A percentile compares a stretch with the other conserved stretches of the same genome.
Evolutionary conservation across 2,888 invertebrate species (phyloP).

Genomic region (Drosophila neoperkinsi): DNA sequence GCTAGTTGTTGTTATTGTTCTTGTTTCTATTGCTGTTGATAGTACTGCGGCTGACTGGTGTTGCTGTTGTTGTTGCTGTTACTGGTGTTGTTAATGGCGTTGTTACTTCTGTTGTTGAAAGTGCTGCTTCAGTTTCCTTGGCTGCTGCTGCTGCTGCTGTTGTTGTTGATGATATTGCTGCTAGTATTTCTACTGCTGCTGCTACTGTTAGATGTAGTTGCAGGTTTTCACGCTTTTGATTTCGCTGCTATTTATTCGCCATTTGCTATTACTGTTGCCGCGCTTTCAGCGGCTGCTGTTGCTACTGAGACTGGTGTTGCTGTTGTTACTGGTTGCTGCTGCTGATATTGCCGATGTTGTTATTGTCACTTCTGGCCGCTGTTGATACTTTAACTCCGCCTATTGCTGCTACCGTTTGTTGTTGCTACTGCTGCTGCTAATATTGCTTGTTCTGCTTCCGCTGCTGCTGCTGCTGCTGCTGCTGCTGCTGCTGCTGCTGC

Average conservation of each 20-base stretch:
- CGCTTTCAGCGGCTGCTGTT: not conserved
- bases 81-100: constrained; percentile 2
- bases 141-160: not conserved
- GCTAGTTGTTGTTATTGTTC: constrained; percentile 11
- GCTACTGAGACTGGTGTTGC: not conserved
- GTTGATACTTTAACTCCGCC: not conserved
- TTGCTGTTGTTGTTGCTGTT: not conserved
- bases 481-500: not conserved
- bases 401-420: not conserved
- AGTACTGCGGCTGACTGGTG: not conserved
- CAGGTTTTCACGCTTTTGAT: not conserved
- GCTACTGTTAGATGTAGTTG: not conserved
- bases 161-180: constrained; percentile 21
- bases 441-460: not conserved
- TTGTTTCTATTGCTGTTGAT: constrained; percentile 12
- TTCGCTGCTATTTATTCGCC: not conserved
- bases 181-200: not conserved
- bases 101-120: constrained; percentile 3
- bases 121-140: not conserved
- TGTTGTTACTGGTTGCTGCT: not conserved
- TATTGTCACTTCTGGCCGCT: not conserved
- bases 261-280: constrained; percentile 5
- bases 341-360: not conserved
- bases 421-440: not conserved
- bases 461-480: not conserved